Base-by-base conservation (phyloP, 2,113 vertebrate genomes). In the Lutjanus erythropterus region DNA sequence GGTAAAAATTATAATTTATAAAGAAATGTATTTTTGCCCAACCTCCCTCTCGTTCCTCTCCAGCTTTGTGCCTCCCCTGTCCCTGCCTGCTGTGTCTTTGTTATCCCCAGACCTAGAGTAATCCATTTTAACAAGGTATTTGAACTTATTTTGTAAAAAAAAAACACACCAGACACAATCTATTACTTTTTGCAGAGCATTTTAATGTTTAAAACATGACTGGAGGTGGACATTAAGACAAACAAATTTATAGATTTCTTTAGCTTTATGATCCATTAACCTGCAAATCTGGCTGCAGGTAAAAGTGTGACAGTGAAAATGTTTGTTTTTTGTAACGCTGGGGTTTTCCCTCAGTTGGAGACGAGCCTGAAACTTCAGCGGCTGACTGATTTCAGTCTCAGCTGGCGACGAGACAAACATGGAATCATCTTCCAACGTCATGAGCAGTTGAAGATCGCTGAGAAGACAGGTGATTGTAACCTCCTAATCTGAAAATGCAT, bases 311-410 rank as follows among this genome's bases (percentile, higher is more conserved):
- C 9, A n/a, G 47, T n/a, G 21, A 49, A 49, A 49, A 8, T 0
- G 18, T 2, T 21, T 19, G 41, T 19, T 18, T 3, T 44, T n/a
- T n/a, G n/a, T n/a, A n/a, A n/a, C n/a, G n/a, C n/a, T n/a, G n/a
- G n/a, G n/a, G 4, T 76, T 31, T 69, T 9, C 16, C 3, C 12
- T 44, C 46, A 86, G 87, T 27, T 89, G 21, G 29, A 61, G 15
- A 8, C 12, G 0, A 0, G 8, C 2, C 27, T 87, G 35, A 33
- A 1, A 23, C 9, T 18, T 10, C 35, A 59, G 8, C 0, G 0
- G 0, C 1, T 87, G 55, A 56, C 72, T 12, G 82, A 87, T 44
- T 58, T 87, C 55, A 71, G 3, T 6, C 25, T 89, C 16, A 33
- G 27, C 19, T 86, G 81, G 84, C 55, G 16, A 49, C 3, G 2